Evolutionary conservation across 2,888 invertebrate genomes (phyloP).

Genomic region (Drosophila buzzatii): DNA sequence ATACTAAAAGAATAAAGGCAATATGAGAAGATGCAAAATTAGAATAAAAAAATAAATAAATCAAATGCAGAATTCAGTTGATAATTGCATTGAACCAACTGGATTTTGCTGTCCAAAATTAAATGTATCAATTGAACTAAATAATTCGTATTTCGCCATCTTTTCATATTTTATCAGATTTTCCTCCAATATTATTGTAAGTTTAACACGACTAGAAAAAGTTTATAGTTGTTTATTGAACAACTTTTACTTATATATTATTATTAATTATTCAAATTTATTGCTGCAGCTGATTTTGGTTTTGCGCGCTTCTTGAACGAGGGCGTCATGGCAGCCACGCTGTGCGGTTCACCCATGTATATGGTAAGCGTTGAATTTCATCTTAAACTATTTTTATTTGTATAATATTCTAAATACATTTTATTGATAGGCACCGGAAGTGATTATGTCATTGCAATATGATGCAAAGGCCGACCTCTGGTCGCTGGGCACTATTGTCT

Average conservation of each 20-base stretch:
- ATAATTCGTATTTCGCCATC: too few relatives aligned
- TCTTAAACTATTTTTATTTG: background rate
- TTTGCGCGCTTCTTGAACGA: conserved; percentile 99
- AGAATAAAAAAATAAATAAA: background rate
- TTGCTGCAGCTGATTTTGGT: conserved; percentile 96
- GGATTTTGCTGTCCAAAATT: too few relatives aligned
- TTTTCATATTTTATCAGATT: too few relatives aligned
- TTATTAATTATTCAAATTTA: background rate
- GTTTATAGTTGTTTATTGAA: background rate
- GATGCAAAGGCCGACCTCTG: conserved; percentile 99
- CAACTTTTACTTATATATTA: background rate
- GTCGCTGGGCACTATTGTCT: conserved; percentile 99
- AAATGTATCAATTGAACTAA: too few relatives aligned
- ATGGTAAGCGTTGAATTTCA: conserved; percentile 90
- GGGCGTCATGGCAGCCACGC: conserved; percentile 99
- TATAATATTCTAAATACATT: background rate
- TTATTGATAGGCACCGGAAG: conserved; percentile 93
- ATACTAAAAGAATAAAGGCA: background rate
- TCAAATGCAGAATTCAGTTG: too few relatives aligned
- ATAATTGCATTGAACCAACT: too few relatives aligned
- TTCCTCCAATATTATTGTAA: too few relatives aligned
- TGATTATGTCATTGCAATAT: conserved; percentile 99
- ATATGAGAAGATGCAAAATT: too few relatives aligned
- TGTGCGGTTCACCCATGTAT: conserved; percentile 99
- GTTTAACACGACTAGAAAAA: too few relatives aligned